Evolutionary conservation across 2,113 vertebrate species (phyloP), one percentile per base, ranked within the genome.

Genomic region (Scomber japonicus): DNA sequence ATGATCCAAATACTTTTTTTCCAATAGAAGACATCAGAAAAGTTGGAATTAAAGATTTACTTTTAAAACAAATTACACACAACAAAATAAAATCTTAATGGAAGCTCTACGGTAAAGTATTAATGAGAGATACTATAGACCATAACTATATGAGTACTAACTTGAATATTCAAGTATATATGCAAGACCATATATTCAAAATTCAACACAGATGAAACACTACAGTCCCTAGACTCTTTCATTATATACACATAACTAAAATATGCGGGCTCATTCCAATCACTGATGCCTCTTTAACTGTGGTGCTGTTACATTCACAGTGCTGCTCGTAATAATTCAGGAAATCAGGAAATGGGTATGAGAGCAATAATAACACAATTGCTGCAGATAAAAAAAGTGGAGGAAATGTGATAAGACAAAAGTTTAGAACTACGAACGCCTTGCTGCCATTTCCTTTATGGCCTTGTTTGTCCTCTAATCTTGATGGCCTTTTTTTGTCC

Each of bases 281-380:
- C 10, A 19, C 19, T 68, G 45, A 30, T 49, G 45, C 8, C 24
- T 35, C 27, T 62, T 59, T 77, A 12, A 49, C 50, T 51, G 15
- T 40, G 24, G 4, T 31, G 30, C 63, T 59, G 56, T 48, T n/a
- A 61, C 48, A 53, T 48, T 40, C 27, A 13, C 13, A 53, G 35
- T 16, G 6, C 12, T 19, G 45, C 46, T 40, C 53, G 1, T 35
- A 44, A 35, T 30, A 53, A 31, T 56, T 74, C 12, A 56, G 6
- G 31, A 40, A 40, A 4, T 21, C 30, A 27, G 9, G 1, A 64
- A 62, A 55, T 9, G 65, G 75, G 7, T 24, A 19, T 21, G 4
- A 46, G 68, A 24, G 1, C 17, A 40, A 16, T 50, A 40, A 71
- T 55, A 51, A 75, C 30, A 62, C 88, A 78, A 56, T 35, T 14